Evolutionary conservation across 2,888 invertebrate genomes (phyloP), one percentile per base, ranked within the genome.

Genomic region (Geophilus truncorum): DNA sequence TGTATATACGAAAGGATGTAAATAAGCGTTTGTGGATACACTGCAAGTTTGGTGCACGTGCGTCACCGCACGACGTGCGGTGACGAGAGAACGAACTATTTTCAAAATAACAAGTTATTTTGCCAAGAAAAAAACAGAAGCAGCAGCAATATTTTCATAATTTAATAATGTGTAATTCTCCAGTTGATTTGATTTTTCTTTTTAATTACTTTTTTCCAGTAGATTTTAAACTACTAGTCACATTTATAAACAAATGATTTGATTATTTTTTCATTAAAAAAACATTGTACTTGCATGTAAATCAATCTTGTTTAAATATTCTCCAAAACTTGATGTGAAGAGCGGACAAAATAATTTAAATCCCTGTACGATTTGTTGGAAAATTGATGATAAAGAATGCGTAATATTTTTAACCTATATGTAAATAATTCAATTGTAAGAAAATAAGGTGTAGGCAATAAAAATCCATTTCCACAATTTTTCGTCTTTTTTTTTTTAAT

Each of bases 391-490:
- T 18, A 51, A 51, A 51, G 25, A 18, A n/a, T n/a, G n/a, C 12
- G 62, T 62, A 62, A 70, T 70, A 70, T 70, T 70, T 70, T 70
- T 70, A 70, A 70, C 70, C 15, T 25, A 70, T 6, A 25, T 70
- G 70, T 70, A 70, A 6, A 70, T 70, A 70, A 70, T 70, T 70
- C 70, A 70, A 25, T 70, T 28, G 28, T 70, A 70, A 70, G 25
- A 70, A 62, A 70, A 25, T 51, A 70, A 23, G 70, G 70, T 70
- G 70, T 70, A 70, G 70, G 70, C 28, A 28, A 70, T n/a, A 12
- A 70, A 70, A 70, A 70, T 25, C 28, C n/a, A 28, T 70, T 70
- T 70, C 28, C 10, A 70, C 70, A 70, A 70, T 25, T 25, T 15
- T 70, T 70, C 10, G 25, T 10, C 70, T 10, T 10, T 10, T 25